These are phyloP conservation scores for Blastobasis adustella DNA, from an alignment of 2,888 invertebrate species.

Conservation along the genomic window DNA sequence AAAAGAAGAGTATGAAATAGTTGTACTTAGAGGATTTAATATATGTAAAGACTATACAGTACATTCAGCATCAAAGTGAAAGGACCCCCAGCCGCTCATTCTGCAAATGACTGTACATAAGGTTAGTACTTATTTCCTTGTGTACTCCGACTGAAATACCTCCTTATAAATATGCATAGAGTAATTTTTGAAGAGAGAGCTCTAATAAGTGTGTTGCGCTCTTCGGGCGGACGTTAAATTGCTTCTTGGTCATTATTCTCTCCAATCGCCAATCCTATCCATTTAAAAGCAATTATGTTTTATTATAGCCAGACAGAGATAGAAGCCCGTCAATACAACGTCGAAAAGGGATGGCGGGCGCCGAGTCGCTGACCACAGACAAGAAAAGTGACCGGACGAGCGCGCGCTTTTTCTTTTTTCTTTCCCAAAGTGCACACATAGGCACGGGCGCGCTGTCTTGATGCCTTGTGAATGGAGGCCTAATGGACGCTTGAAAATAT, in stretches of 20 bases:
- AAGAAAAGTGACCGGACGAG: conserved; percentile 26
- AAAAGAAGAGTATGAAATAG: too few species aligned
- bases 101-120: too few species aligned
- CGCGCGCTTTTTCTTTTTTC: conserved; percentile 28
- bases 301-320: conserved; percentile 54
- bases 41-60: too few species aligned
- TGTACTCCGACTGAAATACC: conserved; percentile 28
- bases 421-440: conserved; percentile 26
- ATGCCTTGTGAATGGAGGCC: conserved; percentile 50
- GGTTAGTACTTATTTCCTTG: neutral
- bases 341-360: conserved; percentile 32
- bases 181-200: conserved; percentile 46
- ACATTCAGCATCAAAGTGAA: too few species aligned
- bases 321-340: conserved; percentile 19
- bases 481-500: conserved; percentile 60
- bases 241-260: conserved; percentile 47
- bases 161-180: conserved; percentile 56
- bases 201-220: conserved; percentile 44
- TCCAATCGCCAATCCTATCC: conserved; percentile 66
- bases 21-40: too few species aligned
- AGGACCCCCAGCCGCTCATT: too few species aligned
- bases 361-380: conserved; percentile 29
- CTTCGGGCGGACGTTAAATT: conserved; percentile 48
- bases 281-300: conserved; percentile 73
- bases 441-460: conserved; percentile 44